phyloP scores from a whole-genome alignment of 2,888 invertebrate genomes.

The Drepana falcataria region DNA sequence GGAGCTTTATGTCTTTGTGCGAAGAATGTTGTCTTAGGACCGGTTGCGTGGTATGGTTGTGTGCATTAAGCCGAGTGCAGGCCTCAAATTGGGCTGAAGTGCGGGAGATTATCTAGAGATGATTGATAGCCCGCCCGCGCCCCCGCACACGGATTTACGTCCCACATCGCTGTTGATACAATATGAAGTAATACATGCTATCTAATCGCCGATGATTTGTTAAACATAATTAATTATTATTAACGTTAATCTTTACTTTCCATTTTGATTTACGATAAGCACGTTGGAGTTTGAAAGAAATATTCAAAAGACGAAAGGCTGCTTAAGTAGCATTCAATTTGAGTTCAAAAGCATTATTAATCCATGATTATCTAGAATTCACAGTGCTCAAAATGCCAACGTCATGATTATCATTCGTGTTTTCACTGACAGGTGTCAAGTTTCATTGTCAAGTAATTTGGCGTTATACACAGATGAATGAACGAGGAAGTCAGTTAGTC shows the following conservation, averaged over 20 bases:
- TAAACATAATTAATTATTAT: neutral
- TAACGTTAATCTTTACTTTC: neutral
- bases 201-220: slow-evolving; percentile 1
- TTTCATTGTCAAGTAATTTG: no score
- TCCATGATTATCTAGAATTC: no score
- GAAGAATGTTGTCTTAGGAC: slow-evolving; percentile 12
- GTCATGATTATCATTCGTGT: no score
- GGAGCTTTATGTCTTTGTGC: slow-evolving; percentile 19
- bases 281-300: neutral
- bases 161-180: slow-evolving; percentile 6
- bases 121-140: slow-evolving; percentile 71
- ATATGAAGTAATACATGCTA: neutral
- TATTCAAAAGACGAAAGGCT: neutral
- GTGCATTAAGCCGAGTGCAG: slow-evolving; percentile 70
- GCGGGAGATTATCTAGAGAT: slow-evolving; percentile 82
- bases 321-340: neutral
- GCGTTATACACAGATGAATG: no score
- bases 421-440: no score
- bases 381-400: no score
- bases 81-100: slow-evolving; percentile 76
- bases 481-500: no score
- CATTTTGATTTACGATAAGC: slow-evolving; percentile 1
- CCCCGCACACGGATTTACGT: slow-evolving; percentile 9
- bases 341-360: no score
- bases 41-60: slow-evolving; percentile 25